phyloP scores from a whole-genome alignment of 2,888 invertebrate species.

The Drosophila cracens region DNA sequence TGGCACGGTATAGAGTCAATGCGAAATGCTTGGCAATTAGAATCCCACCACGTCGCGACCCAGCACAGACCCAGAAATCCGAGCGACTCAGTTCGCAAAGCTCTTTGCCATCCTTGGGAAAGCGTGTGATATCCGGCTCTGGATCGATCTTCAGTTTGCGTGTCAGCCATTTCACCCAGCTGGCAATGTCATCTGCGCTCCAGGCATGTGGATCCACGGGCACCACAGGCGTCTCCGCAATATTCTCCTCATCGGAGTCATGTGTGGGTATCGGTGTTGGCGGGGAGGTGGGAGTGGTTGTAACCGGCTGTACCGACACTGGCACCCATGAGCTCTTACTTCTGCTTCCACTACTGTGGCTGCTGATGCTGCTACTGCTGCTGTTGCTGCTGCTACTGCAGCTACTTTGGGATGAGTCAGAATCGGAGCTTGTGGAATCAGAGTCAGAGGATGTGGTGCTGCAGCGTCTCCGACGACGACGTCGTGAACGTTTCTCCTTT shows the following conservation, averaged over 20 bases:
- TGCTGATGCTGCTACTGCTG: constrained; percentile 18
- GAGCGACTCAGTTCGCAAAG: constrained; percentile 87
- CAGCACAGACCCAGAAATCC: constrained; percentile 87
- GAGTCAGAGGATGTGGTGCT: constrained; percentile 44
- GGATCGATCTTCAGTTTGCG: constrained; percentile 87
- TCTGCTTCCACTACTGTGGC: constrained; percentile 19
- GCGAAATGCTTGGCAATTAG: constrained; percentile 88
- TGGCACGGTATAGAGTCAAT: constrained; percentile 87
- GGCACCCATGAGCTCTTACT: constrained; percentile 17
- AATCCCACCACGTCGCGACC: constrained; percentile 86
- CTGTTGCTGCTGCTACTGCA: constrained; percentile 20
- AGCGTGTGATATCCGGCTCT: constrained; percentile 85
- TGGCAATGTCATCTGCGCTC: constrained; percentile 87
- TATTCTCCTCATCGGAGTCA: constrained; percentile 44
- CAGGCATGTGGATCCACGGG: constrained; percentile 88
- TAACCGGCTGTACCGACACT: neutral
- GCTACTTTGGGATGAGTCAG: constrained; percentile 31
- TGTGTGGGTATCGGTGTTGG: constrained; percentile 12
- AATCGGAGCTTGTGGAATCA: constrained; percentile 37
- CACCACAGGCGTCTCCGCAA: constrained; percentile 68
- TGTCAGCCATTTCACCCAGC: constrained; percentile 88
- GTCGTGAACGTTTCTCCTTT: constrained; percentile 30
- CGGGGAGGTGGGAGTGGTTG: constrained; percentile 26
- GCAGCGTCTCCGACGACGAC: constrained; percentile 28
- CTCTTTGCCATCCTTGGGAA: constrained; percentile 87